Evolutionary conservation across 1,140 invertebrate species (phyloP).

Genomic region (Sitophilus oryzae): DNA sequence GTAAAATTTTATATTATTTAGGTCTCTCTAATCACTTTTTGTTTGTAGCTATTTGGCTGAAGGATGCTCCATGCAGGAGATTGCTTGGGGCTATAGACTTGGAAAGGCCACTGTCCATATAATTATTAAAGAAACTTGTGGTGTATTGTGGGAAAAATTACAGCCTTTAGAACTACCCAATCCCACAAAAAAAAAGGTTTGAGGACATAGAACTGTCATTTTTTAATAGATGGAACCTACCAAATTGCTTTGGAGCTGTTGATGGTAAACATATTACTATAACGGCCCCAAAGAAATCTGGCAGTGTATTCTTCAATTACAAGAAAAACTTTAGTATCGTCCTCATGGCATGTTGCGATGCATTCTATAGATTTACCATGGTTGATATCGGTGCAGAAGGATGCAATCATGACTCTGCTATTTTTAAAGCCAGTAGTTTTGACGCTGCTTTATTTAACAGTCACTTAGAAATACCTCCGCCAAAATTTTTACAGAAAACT

Average conservation of each 20-base stretch:
- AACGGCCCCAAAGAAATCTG: constrained; percentile 33
- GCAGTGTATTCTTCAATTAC: constrained; percentile 43
- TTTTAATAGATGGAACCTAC: constrained; percentile 23
- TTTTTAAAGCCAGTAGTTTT: too few species aligned
- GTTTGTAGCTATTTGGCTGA: constrained; percentile 10
- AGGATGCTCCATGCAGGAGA: constrained; percentile 16
- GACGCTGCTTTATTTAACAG: too few species aligned
- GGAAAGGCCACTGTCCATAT: constrained; percentile 31
- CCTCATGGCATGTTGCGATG: constrained; percentile 42
- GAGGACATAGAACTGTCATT: constrained; percentile 17
- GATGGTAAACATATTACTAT: constrained; percentile 46
- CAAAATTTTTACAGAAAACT: too few species aligned
- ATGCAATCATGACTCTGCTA: too few species aligned
- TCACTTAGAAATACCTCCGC: too few species aligned
- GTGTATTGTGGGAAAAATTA: constrained; percentile 30
- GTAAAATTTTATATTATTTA: too few species aligned
- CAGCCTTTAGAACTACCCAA: constrained; percentile 28
- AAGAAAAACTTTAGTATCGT: constrained; percentile 43
- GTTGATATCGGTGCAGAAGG: too few species aligned
- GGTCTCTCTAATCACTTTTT: too few species aligned
- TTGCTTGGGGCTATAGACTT: constrained; percentile 33
- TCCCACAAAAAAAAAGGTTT: constrained; percentile 20
- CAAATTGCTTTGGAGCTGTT: constrained; percentile 31
- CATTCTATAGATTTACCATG: too few species aligned
- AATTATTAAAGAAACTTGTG: constrained; percentile 33